Percentiles rank a stretch among this genome's conserved stretches.
These are phyloP conservation scores for Drosophila elegans DNA, from an alignment of 1,140 invertebrate genomes.

Conservation along the genomic window DNA sequence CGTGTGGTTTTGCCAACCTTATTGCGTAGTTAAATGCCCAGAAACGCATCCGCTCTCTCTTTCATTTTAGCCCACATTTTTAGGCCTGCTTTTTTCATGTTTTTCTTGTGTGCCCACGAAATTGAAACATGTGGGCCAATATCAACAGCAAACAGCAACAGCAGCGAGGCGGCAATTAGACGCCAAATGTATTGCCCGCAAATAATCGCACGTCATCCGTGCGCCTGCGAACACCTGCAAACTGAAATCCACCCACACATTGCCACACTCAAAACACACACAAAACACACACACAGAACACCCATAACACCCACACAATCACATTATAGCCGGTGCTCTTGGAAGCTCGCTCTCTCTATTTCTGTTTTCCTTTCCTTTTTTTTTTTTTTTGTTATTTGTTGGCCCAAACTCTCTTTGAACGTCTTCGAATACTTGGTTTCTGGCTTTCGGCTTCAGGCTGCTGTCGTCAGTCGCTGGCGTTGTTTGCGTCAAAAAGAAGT, in stretches of 20 bases:
- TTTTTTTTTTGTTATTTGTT: neutral
- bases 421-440: constrained; percentile 23
- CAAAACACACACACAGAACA: neutral
- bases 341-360: constrained; percentile 28
- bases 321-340: constrained; percentile 49
- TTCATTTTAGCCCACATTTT: neutral
- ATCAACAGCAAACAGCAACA: constrained; percentile 27
- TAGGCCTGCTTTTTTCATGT: constrained; percentile 29
- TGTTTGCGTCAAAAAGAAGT: constrained; percentile 77
- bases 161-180: constrained; percentile 54
- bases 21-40: constrained; percentile 64
- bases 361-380: too few relatives aligned
- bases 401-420: constrained; percentile 24
- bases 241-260: constrained; percentile 21
- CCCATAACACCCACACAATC: constrained; percentile 28
- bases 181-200: constrained; percentile 20
- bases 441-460: constrained; percentile 52
- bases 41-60: neutral
- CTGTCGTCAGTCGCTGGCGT: constrained; percentile 79
- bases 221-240: constrained; percentile 56
- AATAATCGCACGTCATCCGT: constrained; percentile 58
- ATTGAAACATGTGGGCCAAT: constrained; percentile 58
- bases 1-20: constrained; percentile 19
- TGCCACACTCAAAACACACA: too few relatives aligned
- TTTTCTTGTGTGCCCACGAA: constrained; percentile 17